Conservation (phyloP, 1,140 invertebrate species). For the Rhopalosiphum maidis region DNA sequence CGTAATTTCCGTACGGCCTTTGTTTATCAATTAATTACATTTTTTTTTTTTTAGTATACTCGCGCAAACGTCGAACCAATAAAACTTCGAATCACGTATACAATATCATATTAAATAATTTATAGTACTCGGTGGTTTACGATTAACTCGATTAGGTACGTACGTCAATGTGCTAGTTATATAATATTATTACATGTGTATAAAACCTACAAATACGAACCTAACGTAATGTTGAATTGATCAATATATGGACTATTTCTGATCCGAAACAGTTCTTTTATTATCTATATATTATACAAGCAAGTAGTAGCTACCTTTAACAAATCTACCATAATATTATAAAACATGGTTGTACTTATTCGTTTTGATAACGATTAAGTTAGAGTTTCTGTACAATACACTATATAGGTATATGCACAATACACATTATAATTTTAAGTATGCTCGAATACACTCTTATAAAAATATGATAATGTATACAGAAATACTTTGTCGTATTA, state of each 20-base stretch:
- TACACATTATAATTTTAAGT: not conserved
- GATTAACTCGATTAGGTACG: not conserved
- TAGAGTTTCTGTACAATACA: not conserved
- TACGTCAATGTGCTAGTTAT: not conserved
- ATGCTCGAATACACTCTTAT: not conserved
- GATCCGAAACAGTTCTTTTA: not conserved
- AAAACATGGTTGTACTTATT: not conserved
- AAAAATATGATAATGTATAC: constrained; percentile 30
- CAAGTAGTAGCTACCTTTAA: not conserved
- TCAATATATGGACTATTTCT: not conserved
- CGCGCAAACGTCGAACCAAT: not conserved
- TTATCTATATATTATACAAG: too few relatives aligned
- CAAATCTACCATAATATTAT: not conserved
- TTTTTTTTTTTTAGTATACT: not conserved
- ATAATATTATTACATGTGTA: not conserved
- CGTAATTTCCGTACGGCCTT: not conserved
- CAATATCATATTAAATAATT: not conserved
- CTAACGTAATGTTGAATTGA: not conserved
- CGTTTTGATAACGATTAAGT: too few relatives aligned
- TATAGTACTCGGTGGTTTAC: not conserved
- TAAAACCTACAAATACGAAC: not conserved
- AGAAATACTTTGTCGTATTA: not conserved
- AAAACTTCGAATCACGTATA: not conserved
- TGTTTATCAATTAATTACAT: constrained; percentile 11
- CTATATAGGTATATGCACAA: not conserved